These are phyloP conservation scores for Zaprionus taronus DNA, from an alignment of 1,140 invertebrate species.

Conservation along the genomic window DNA sequence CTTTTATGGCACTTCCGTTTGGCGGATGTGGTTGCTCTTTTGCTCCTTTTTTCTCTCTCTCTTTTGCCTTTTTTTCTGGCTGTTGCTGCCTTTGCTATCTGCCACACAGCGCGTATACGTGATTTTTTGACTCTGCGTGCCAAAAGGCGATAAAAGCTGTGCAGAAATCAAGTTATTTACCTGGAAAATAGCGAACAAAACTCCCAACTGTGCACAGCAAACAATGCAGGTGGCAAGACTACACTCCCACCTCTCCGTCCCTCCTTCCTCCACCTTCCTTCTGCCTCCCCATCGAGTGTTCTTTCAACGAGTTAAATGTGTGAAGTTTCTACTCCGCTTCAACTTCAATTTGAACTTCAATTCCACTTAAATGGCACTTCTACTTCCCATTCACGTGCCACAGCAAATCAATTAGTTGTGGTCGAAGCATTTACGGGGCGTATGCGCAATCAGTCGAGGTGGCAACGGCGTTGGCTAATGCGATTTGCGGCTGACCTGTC, in stretches of 20 bases:
- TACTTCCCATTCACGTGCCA: neutral
- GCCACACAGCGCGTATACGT: conserved; percentile 71
- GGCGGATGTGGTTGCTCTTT: conserved; percentile 66
- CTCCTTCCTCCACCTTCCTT: too few species aligned
- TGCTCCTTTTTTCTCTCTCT: neutral
- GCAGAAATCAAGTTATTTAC: conserved; percentile 8
- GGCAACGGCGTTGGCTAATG: neutral
- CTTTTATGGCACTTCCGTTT: conserved; percentile 83
- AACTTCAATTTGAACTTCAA: conserved; percentile 20
- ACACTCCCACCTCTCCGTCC: too few species aligned
- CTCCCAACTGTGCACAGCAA: neutral
- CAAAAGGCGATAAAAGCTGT: conserved; percentile 55
- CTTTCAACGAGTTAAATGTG: conserved; percentile 39
- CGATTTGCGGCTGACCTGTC: conserved; percentile 1
- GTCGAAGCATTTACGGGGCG: conserved; percentile 30
- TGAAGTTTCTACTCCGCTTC: neutral
- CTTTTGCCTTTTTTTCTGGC: conserved; percentile 8
- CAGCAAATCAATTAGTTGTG: conserved; percentile 37
- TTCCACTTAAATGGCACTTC: conserved; percentile 9
- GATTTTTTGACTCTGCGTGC: conserved; percentile 71
- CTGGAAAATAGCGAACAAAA: conserved; percentile 8
- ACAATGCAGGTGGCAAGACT: neutral
- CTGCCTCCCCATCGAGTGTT: neutral
- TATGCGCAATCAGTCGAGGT: conserved; percentile 26
- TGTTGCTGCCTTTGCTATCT: conserved; percentile 41